Conservation (phyloP, 2,797 vertebrate genomes). For the Nannoperca obscura region DNA sequence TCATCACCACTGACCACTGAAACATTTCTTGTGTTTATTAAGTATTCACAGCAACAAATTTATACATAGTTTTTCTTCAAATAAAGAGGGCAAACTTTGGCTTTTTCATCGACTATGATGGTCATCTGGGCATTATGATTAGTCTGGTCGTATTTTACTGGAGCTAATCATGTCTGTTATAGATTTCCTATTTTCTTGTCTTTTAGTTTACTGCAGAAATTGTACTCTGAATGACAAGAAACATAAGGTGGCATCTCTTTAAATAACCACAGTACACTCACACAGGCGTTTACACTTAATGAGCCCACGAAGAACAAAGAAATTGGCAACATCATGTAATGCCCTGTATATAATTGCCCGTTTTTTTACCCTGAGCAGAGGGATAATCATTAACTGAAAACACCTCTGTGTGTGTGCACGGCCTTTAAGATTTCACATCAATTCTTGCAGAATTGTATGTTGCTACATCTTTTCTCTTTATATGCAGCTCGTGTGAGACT, state of each 20-base stretch:
- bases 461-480: background rate
- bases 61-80: background rate
- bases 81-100: background rate
- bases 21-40: background rate
- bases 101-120: background rate
- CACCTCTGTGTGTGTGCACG: background rate
- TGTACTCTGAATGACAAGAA: too few species aligned
- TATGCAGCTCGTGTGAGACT: background rate
- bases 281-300: background rate
- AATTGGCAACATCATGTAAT: background rate
- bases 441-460: background rate
- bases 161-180: background rate
- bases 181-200: background rate
- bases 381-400: background rate
- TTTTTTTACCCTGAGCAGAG: background rate
- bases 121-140: background rate
- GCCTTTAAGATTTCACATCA: background rate
- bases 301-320: background rate
- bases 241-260: background rate
- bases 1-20: background rate
- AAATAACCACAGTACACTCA: background rate
- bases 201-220: background rate
- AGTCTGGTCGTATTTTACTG: background rate
- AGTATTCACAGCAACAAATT: background rate
- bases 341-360: background rate